Conservation (phyloP, 2,113 vertebrate genomes). For the Alexandromys fortis region DNA sequence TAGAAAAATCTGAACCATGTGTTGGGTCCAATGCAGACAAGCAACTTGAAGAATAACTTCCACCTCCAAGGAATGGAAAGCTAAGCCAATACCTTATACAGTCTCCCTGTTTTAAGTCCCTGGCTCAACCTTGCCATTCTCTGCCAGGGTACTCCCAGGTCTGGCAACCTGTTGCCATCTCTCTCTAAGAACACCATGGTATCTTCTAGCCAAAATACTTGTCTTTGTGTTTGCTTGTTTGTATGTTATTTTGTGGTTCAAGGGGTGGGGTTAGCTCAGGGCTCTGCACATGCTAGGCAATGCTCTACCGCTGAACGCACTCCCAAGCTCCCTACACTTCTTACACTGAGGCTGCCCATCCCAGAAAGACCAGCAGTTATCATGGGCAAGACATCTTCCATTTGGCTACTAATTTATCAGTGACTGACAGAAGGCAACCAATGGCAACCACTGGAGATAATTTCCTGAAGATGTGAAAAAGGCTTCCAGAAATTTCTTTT, state of each 20-base stretch:
- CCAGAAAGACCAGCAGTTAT: background rate
- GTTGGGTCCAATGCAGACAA: background rate
- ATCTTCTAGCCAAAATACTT: background rate
- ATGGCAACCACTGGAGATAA: background rate
- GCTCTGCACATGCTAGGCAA: background rate
- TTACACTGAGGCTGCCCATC: background rate
- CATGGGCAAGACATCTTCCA: background rate
- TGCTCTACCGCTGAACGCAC: background rate
- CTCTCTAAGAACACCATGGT: rapidly evolving
- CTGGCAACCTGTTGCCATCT: background rate
- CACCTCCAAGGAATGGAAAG: background rate
- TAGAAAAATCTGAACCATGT: slow-evolving; percentile 33
- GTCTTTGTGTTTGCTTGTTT: background rate
- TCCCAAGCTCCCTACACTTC: background rate
- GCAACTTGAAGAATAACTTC: background rate
- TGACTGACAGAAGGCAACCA: background rate
- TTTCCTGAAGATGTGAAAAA: background rate
- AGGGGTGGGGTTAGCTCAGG: background rate
- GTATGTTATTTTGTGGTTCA: background rate
- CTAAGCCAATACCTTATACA: background rate
- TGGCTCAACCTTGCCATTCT: background rate
- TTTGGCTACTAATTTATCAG: background rate
- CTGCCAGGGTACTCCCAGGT: background rate
- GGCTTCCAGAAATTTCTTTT: background rate
- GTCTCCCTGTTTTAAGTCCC: background rate